Evolutionary conservation across 2,113 vertebrate species (phyloP), one percentile per base, ranked within the genome.

Genomic region (Hyperopisus bebe): DNA sequence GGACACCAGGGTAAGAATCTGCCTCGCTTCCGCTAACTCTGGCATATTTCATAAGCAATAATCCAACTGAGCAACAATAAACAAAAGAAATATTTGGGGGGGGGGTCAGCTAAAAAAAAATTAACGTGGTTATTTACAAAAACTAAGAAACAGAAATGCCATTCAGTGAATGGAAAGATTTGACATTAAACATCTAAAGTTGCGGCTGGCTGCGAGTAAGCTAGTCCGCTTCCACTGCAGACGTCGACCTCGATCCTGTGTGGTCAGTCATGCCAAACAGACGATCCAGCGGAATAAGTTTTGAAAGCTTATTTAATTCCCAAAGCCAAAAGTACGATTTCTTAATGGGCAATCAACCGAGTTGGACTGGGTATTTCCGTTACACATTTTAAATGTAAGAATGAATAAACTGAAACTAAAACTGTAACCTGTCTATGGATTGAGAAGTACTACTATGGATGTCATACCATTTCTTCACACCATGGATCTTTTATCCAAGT

Each of bases 121-220:
- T 11, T 1, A 46, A 83, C 80, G 11, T 48, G 24, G 24, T 47
- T 55, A 46, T 19, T 35, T 31, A 15, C n/a, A 86, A n/a, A 47
- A 77, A 19, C 4, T 17, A 15, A 77, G 19, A 66, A 70, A 66
- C 58, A 66, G 10, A 88, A 88, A 62, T 31, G 47, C 39, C 50
- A 27, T 55, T 21, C 48, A 66, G 24, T 44, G 47, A 88, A 90
- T 51, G 85, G 42, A 86, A 70, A 87, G n/a, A 87, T 89, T 91
- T 91, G 51, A 90, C 87, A 89, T 93, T 86, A 86, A 91, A 89
- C 92, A 94, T 90, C 91, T 87, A 92, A 94, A 94, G 89, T 95
- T 91, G 93, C 95, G 90, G 85, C 89, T 46, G 91, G 90, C 70
- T 92, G 94, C 91, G 89, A 92, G 92, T 17, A 90, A 91, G 88